Conservation (phyloP, 2,888 invertebrate species). For the Pemphredon lugubris region DNA sequence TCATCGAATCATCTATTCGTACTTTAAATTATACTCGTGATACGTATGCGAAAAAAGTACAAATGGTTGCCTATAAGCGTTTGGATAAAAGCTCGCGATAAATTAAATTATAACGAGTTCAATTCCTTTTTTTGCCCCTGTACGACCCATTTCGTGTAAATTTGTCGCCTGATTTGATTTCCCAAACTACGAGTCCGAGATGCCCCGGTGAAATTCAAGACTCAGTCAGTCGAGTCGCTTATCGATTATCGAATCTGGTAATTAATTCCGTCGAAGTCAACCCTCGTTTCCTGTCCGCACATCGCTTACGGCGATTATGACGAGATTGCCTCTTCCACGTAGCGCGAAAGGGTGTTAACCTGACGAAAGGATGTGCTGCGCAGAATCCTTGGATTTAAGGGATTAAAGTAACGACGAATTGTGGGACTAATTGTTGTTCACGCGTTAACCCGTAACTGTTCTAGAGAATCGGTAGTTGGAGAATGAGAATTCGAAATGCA, state of each 20-base stretch:
- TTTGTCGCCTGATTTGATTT: constrained; percentile 8
- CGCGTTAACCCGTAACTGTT: no score
- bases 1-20: no score
- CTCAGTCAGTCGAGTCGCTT: constrained; percentile 5
- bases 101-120: not conserved
- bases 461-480: no score
- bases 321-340: constrained; percentile 14
- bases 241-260: constrained; percentile 20
- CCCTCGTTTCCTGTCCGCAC: not conserved
- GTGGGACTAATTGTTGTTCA: no score
- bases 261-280: constrained; percentile 21
- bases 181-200: not conserved
- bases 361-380: not conserved
- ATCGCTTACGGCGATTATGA: constrained; percentile 8
- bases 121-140: not conserved
- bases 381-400: no score
- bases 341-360: constrained; percentile 1
- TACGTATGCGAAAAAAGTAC: not conserved
- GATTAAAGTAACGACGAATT: no score
- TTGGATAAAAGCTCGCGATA: not conserved
- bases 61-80: not conserved
- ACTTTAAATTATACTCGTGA: no score
- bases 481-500: no score
- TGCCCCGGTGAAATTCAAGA: constrained; percentile 2
- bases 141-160: constrained; percentile 5